Evolutionary conservation across 1,140 invertebrate species (phyloP), one percentile per base, ranked within the genome.

Genomic region (Saccostrea glomerata): DNA sequence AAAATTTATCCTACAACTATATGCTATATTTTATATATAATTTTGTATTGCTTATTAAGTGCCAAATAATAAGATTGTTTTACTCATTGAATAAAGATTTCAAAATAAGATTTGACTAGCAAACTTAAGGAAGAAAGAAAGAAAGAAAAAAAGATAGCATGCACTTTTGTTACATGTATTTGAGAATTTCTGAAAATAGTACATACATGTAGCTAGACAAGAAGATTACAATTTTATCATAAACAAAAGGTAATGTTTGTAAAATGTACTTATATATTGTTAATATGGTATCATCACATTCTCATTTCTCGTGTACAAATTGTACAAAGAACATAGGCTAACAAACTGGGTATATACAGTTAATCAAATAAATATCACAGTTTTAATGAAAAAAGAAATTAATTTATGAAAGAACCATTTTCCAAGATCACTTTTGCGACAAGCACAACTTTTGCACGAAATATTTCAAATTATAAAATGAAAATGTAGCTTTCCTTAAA

Each of bases 81-180:
- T 7, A 20, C 6, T 20, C 6, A 63, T 20, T 7, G n/a, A 63
- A 63, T 17, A 63, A 63, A 63, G n/a, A 60, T 17, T 60, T 60
- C 13, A 17, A 60, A 60, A 60, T 17, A 60, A 77, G 9, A 47
- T 30, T 82, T 82, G 20, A 82, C 73, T 82, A 23, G 73, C 73
- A 82, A 82, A 36, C 30, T 36, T 36, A 36, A 84, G 40, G 47
- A 36, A 55, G 7, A 54, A 54, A 54, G 40, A 54, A 54, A 54
- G 40, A 84, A 55, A 84, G 82, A 54, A 54, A 84, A 82, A 47
- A 84, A 54, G 40, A 54, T 84, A 40, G 20, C 82, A 54, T 84
- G 82, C 54, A 84, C 7, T n/a, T 55, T 55, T 84, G 82, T 84
- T 55, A 84, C 47, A 47, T 47, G 47, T 47, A 0, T 84, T 23